Conservation (phyloP, 2,797 vertebrate species). For the Sarcoramphus papa region DNA sequence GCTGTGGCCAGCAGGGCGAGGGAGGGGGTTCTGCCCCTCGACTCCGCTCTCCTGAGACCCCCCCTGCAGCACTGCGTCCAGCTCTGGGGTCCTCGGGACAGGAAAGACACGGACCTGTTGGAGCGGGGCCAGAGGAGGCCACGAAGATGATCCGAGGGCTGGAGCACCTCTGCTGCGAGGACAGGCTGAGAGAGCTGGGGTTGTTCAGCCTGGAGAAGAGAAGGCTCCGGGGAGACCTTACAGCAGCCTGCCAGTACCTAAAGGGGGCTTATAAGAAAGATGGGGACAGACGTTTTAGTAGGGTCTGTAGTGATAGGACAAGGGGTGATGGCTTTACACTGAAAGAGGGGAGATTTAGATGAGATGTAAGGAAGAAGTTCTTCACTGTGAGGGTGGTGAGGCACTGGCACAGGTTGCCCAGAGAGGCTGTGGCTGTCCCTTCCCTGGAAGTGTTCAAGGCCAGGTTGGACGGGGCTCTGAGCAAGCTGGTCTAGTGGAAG, state of each 20-base stretch:
- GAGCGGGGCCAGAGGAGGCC: background rate
- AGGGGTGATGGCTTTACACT: background rate
- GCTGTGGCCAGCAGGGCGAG: background rate
- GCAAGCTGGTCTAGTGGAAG: background rate
- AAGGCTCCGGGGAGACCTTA: background rate
- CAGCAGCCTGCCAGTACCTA: fast-evolving
- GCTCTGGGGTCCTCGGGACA: background rate
- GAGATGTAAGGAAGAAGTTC: fast-evolving
- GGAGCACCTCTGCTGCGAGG: background rate
- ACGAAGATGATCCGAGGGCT: background rate
- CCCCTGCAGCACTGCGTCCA: background rate
- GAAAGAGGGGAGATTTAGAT: background rate
- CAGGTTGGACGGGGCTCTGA: background rate
- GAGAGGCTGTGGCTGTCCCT: background rate
- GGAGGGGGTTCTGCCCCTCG: background rate
- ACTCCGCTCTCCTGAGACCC: background rate
- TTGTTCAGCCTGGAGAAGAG: background rate
- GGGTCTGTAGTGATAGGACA: background rate
- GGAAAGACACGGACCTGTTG: background rate
- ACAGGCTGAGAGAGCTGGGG: background rate
- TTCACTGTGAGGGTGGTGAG: background rate
- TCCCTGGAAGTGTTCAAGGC: background rate
- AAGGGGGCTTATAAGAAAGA: background rate
- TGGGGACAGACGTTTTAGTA: background rate
- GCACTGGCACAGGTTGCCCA: background rate